Evolutionary conservation across 2,888 invertebrate species (phyloP).

Genomic region (Synergus itoensis): DNA sequence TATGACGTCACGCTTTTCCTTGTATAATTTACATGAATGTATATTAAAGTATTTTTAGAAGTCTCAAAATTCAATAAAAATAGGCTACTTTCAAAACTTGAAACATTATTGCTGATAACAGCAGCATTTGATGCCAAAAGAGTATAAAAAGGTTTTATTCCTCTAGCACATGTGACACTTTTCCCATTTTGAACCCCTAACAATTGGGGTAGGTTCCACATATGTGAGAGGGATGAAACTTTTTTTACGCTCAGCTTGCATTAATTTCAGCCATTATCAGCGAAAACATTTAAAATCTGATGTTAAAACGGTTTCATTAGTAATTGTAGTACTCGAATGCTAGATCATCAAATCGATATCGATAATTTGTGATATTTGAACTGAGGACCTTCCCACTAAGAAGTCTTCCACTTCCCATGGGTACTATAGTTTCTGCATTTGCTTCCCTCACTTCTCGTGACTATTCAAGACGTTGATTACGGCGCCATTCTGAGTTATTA

Average conservation of each 20-base stretch:
- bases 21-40: too few species aligned
- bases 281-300: not conserved
- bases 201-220: too few species aligned
- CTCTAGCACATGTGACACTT: too few species aligned
- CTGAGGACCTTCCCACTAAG: conserved; percentile 26
- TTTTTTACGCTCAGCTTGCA: too few species aligned
- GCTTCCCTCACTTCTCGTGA: conserved; percentile 38
- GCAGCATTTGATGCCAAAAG: too few species aligned
- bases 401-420: conserved; percentile 47
- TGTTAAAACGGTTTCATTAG: not conserved
- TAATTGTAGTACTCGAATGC: not conserved
- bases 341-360: conserved; percentile 13
- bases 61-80: too few species aligned
- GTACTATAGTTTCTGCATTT: conserved; percentile 44
- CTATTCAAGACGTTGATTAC: conserved; percentile 53
- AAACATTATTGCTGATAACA: too few species aligned
- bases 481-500: conserved; percentile 48
- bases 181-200: too few species aligned
- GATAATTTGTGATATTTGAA: conserved; percentile 26
- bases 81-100: too few species aligned
- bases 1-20: not conserved
- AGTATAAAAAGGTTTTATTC: too few species aligned
- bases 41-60: not conserved
- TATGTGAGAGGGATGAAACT: too few species aligned
- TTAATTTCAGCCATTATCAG: too few species aligned